Base-by-base conservation (phyloP, 2,888 invertebrate genomes). In the Argyra leucocephala region DNA sequence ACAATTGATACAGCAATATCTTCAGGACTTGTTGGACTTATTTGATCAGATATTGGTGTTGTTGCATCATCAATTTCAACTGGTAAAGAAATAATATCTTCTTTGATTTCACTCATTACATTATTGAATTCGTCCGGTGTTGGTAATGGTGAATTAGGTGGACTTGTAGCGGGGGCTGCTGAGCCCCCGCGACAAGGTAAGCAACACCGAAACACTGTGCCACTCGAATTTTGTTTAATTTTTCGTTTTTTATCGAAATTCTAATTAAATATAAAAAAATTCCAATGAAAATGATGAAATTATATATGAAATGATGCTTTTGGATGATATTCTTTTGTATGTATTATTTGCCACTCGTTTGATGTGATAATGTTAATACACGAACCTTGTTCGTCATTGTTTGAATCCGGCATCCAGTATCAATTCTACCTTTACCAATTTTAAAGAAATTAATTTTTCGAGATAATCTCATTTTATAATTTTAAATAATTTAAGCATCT, bases 141-240 rank as follows among this genome's bases (percentile, higher is more conserved):
- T 70, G 73, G 74, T 69, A 77, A 76, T 18, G 71, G 68, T 72
- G 80, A 77, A 72, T 75, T 76, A 72, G 80, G 77, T 74, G 84
- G 84, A 79, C 85, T 82, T 82, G 78, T 79, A 74, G 80, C 78
- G 77, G 81, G 82, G 82, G 85, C 83, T 81, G 84, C 81, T 82
- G 88, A 86, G 84, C 86, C 84, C 86, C 88, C 87, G 84, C 88
- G 88, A 86, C 87, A 88, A 85, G 88, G 88, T 86, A 88, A 85
- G 84, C 88, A 88, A 84, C 88, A 88, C 85, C 88, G 88, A 86
- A 88, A 88, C 83, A 88, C 86, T 84, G 85, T 86, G 79, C 85
- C 85, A 84, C 88, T 74, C 78, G 78, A 77, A 78, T 79, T 73
- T 67, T 73, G 71, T 72, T 78, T 79, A 67, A 77, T 76, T 71